Percentiles rank a stretch among this genome's conserved stretches.
Conservation (phyloP, 1,140 invertebrate genomes). For the Hormaphis cornu region DNA sequence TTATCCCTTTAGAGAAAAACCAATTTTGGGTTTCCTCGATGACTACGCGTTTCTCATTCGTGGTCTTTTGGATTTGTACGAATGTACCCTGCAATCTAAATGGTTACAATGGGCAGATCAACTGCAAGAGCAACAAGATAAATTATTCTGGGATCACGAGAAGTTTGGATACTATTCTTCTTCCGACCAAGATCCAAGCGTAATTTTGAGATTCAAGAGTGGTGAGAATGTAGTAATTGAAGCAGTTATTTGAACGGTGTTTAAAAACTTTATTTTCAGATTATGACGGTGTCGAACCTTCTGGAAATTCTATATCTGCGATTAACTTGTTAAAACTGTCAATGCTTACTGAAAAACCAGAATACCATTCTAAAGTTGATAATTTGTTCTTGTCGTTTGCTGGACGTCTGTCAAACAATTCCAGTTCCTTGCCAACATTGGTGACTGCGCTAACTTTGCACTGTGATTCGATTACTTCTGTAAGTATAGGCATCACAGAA, state of each 20-base stretch:
- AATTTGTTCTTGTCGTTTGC: slow-evolving; percentile 55
- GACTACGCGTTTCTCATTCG: slow-evolving; percentile 86
- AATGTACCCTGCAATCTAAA: slow-evolving; percentile 63
- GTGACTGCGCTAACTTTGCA: slow-evolving; percentile 61
- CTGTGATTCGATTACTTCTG: slow-evolving; percentile 56
- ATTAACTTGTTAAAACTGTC: slow-evolving; percentile 69
- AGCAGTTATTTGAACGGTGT: slow-evolving; percentile 6
- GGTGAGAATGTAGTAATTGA: slow-evolving; percentile 31
- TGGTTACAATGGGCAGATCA: slow-evolving; percentile 72
- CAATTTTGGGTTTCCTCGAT: slow-evolving; percentile 76
- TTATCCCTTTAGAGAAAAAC: slow-evolving; percentile 44
- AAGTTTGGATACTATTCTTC: slow-evolving; percentile 70
- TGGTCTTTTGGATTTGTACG: slow-evolving; percentile 78
- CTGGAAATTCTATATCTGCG: slow-evolving; percentile 79
- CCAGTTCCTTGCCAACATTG: slow-evolving; percentile 68
- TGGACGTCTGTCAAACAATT: slow-evolving; percentile 49
- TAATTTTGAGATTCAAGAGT: slow-evolving; percentile 38
- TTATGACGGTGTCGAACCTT: slow-evolving; percentile 87
- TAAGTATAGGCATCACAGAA: slow-evolving; percentile 47
- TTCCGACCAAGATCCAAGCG: slow-evolving; percentile 52
- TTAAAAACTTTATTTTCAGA: slow-evolving; percentile 50
- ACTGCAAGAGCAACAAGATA: slow-evolving; percentile 73
- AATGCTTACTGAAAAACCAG: slow-evolving; percentile 53
- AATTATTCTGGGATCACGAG: slow-evolving; percentile 73
- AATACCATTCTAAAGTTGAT: slow-evolving; percentile 51